A percentile compares a stretch with the other conserved stretches of the same genome.
These are phyloP conservation scores for Ectobius pallidus DNA, from an alignment of 2,888 invertebrate genomes.

Conservation along the genomic window DNA sequence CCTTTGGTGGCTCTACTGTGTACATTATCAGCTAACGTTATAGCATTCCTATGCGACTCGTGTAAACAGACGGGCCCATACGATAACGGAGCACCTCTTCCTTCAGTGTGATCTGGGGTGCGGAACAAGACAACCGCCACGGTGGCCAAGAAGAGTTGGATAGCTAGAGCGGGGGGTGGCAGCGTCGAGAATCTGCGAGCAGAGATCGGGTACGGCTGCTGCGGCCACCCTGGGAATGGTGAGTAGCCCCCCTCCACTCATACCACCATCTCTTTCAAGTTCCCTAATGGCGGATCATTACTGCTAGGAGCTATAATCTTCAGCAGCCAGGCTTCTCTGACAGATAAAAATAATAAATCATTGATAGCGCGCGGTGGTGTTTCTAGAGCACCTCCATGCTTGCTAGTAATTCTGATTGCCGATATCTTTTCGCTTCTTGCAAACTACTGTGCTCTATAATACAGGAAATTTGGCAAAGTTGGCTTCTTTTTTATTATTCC, in stretches of 20 bases:
- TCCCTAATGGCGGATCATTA: slow-evolving; percentile 41
- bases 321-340: slow-evolving; percentile 31
- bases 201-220: background rate
- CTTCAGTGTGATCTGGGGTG: background rate
- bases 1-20: background rate
- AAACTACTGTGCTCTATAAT: slow-evolving; percentile 26
- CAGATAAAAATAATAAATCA: slow-evolving; percentile 45
- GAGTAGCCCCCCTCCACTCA: slow-evolving; percentile 1
- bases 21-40: background rate
- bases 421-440: slow-evolving; percentile 24
- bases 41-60: background rate
- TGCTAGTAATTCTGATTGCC: slow-evolving; percentile 47
- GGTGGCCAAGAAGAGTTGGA: slow-evolving; percentile 23
- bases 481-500: slow-evolving; percentile 38
- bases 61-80: slow-evolving; percentile 17
- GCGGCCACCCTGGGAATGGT: slow-evolving; percentile 23
- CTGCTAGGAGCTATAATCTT: slow-evolving; percentile 27
- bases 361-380: slow-evolving; percentile 38
- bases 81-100: slow-evolving; percentile 3
- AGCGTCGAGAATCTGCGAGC: background rate
- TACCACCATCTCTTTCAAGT: background rate
- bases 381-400: slow-evolving; percentile 41
- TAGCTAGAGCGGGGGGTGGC: slow-evolving; percentile 19
- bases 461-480: slow-evolving; percentile 43
- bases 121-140: slow-evolving; percentile 1